A percentile compares a stretch with the other conserved stretches of the same genome.
phyloP scores from a whole-genome alignment of 1,140 invertebrate species.

The Listronotus oregonensis region DNA sequence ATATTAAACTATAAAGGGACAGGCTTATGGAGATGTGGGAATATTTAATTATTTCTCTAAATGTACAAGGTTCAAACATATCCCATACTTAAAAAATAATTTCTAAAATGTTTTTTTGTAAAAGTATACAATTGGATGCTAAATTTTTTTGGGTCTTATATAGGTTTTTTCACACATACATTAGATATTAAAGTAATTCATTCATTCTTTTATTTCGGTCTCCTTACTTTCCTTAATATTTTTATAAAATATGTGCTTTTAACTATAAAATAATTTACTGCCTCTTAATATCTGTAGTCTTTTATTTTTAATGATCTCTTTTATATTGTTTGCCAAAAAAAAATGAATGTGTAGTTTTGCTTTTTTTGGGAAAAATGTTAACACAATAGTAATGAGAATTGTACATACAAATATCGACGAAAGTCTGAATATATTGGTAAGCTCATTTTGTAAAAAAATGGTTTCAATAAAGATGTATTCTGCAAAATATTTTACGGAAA shows the following conservation, averaged over 20 bases:
- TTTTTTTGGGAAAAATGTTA: conserved; percentile 33
- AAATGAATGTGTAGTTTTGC: conserved; percentile 32
- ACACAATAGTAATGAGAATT: conserved; percentile 31
- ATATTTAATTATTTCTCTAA: conserved; percentile 11
- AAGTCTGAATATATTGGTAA: conserved; percentile 50
- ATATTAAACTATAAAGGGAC: not conserved
- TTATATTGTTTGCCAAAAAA: conserved; percentile 37
- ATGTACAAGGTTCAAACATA: too few species aligned
- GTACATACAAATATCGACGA: conserved; percentile 40
- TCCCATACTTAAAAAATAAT: too few species aligned
- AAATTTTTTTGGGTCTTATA: too few species aligned
- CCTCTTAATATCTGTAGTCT: conserved; percentile 26
- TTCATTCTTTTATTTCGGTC: not conserved
- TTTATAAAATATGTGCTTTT: conserved; percentile 11
- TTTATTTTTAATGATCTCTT: conserved; percentile 37
- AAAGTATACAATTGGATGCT: not conserved
- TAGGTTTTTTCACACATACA: not conserved
- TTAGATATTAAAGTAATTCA: conserved; percentile 1
- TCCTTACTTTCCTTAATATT: conserved; percentile 6
- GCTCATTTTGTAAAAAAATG: conserved; percentile 43
- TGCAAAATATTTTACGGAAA: conserved; percentile 43
- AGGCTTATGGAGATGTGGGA: conserved; percentile 3
- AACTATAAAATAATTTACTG: conserved; percentile 23
- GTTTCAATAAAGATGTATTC: conserved; percentile 36
- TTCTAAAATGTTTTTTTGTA: not conserved